Evolutionary conservation across 2,797 vertebrate species (phyloP).

Genomic region (Dallia pectoralis): DNA sequence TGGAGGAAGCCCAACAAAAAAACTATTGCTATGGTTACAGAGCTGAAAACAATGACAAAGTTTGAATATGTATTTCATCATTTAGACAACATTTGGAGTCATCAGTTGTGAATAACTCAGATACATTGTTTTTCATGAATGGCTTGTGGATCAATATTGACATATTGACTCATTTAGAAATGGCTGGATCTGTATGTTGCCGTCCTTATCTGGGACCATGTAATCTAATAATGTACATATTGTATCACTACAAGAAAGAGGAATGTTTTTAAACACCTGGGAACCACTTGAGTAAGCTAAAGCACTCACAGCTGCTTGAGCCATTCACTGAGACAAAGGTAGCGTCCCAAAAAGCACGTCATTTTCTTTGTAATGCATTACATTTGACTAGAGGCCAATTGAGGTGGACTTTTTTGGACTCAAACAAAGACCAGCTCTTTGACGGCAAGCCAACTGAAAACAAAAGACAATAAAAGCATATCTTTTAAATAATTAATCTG

Average conservation of each 20-base stretch:
- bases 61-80: neutral
- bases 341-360: neutral
- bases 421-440: conserved; percentile 9
- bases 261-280: conserved; percentile 3
- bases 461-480: conserved; percentile 54
- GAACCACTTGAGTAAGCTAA: conserved; percentile 20
- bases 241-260: neutral
- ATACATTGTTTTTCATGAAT: neutral
- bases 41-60: neutral
- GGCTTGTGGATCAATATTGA: neutral
- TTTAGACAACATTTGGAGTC: neutral
- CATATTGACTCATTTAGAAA: no score
- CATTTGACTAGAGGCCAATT: neutral
- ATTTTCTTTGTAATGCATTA: neutral
- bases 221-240: conserved; percentile 23
- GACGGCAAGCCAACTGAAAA: conserved; percentile 30
- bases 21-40: neutral
- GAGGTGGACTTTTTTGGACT: neutral
- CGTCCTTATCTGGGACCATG: neutral
- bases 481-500: conserved; percentile 62
- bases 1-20: conserved; percentile 7
- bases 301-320: conserved; percentile 13
- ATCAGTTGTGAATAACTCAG: neutral
- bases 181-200: no score
- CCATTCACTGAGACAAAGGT: neutral